Percentiles rank a stretch among this genome's conserved stretches.
Conservation (phyloP, 2,113 vertebrate species). For the Maccullochella peelii region DNA sequence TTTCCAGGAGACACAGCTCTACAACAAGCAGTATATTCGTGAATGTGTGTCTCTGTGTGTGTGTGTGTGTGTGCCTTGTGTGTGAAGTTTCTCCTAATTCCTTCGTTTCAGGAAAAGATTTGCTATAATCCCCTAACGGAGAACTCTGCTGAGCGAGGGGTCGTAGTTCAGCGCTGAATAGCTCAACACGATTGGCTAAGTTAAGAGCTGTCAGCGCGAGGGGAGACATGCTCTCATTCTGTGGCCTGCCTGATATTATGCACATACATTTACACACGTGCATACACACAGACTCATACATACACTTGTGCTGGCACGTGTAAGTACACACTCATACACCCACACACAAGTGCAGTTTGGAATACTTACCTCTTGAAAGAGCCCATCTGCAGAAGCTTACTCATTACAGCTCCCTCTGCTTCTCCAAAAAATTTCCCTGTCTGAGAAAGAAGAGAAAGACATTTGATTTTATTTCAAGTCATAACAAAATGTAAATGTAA, state of each 20-base stretch:
- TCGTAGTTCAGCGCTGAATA: conserved; percentile 72
- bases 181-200: conserved; percentile 72
- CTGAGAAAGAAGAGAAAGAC: conserved; percentile 75
- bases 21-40: conserved; percentile 26
- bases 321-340: conserved; percentile 7
- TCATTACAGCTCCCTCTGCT: conserved; percentile 97
- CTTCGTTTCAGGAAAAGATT: conserved; percentile 78
- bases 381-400: conserved; percentile 95
- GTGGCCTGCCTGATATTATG: conserved; percentile 48
- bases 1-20: conserved; percentile 59
- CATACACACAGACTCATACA: not conserved
- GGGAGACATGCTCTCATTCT: conserved; percentile 70
- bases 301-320: conserved; percentile 30
- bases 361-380: conserved; percentile 96
- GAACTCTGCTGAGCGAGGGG: conserved; percentile 67
- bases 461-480: conserved; percentile 18
- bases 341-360: conserved; percentile 26
- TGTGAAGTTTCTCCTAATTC: conserved; percentile 64
- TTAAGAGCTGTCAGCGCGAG: conserved; percentile 75
- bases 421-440: conserved; percentile 98
- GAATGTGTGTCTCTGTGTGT: conserved; percentile 28
- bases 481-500: not conserved
- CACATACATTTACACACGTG: conserved; percentile 50
- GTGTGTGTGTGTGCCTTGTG: conserved; percentile 59
- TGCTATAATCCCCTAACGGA: conserved; percentile 78